A percentile compares a stretch with the other conserved stretches of the same genome.
Evolutionary conservation across 2,113 vertebrate species (phyloP).

Genomic region (Trogon surrucura): DNA sequence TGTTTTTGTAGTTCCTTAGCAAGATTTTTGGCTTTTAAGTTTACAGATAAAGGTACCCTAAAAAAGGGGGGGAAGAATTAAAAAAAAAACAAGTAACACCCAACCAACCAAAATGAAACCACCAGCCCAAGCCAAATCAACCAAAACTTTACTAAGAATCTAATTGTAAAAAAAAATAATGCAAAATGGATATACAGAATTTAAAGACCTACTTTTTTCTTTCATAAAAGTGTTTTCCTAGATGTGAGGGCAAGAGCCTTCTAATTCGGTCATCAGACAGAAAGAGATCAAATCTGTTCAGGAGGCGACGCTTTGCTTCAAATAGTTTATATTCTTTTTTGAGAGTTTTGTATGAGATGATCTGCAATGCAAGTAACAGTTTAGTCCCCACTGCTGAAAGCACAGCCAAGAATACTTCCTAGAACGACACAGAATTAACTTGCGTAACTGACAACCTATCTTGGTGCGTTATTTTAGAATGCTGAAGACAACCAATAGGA

Average conservation of each 20-base stretch:
- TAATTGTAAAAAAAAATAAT: neutral
- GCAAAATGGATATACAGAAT: neutral
- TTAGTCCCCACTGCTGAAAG: neutral
- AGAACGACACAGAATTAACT: neutral
- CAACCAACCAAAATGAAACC: neutral
- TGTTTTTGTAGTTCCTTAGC: slow-evolving; percentile 77
- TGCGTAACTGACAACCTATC: rapidly evolving
- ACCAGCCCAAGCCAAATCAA: neutral
- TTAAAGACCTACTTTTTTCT: slow-evolving; percentile 81
- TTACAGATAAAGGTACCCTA: slow-evolving; percentile 83
- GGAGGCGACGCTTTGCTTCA: slow-evolving; percentile 86
- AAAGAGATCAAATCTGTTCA: slow-evolving; percentile 86
- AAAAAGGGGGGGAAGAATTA: neutral
- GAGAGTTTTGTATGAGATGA: slow-evolving; percentile 84
- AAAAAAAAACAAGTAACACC: neutral
- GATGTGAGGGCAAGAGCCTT: slow-evolving; percentile 83
- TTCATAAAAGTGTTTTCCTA: slow-evolving; percentile 89
- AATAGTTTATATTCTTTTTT: slow-evolving; percentile 87
- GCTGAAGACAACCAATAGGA: neutral
- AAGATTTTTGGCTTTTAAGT: slow-evolving; percentile 81
- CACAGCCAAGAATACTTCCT: neutral
- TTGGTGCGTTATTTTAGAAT: neutral
- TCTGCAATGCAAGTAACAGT: slow-evolving; percentile 60
- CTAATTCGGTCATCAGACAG: slow-evolving; percentile 85
- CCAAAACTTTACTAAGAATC: neutral